Percentiles rank a stretch among this genome's conserved stretches.
Conservation (phyloP, 2,797 vertebrate species). For the Caiman crocodilus region DNA sequence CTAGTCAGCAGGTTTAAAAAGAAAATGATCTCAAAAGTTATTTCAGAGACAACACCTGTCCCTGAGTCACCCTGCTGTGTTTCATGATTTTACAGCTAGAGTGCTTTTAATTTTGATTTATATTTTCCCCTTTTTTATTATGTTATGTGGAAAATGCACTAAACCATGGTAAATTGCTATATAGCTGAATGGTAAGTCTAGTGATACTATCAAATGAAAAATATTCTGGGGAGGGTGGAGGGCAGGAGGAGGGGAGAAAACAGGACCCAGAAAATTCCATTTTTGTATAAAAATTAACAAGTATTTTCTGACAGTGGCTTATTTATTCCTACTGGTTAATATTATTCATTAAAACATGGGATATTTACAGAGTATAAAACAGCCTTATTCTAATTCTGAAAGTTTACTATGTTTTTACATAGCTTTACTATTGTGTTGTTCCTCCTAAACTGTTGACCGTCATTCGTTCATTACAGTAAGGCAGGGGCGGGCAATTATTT, state of each 20-base stretch:
- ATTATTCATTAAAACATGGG: conserved; percentile 16
- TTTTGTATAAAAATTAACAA: background rate
- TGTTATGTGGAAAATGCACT: background rate
- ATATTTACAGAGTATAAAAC: conserved; percentile 27
- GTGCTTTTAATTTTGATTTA: background rate
- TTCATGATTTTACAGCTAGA: background rate
- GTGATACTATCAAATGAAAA: background rate
- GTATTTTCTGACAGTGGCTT: background rate
- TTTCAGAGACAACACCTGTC: background rate
- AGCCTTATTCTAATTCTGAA: conserved; percentile 25
- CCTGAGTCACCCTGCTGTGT: background rate
- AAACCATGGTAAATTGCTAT: background rate
- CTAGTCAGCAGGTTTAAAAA: background rate
- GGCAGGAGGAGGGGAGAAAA: background rate
- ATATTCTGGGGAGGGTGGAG: background rate
- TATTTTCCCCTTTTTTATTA: background rate
- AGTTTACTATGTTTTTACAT: conserved; percentile 14
- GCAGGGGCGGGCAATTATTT: no score
- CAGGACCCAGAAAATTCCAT: background rate
- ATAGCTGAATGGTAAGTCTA: background rate
- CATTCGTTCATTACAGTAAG: no score
- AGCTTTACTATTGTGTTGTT: background rate
- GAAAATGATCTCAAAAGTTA: background rate
- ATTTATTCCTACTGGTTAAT: background rate
- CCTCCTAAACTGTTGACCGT: no score